phyloP scores from a whole-genome alignment of 2,888 invertebrate genomes.

The Junonia oenone region DNA sequence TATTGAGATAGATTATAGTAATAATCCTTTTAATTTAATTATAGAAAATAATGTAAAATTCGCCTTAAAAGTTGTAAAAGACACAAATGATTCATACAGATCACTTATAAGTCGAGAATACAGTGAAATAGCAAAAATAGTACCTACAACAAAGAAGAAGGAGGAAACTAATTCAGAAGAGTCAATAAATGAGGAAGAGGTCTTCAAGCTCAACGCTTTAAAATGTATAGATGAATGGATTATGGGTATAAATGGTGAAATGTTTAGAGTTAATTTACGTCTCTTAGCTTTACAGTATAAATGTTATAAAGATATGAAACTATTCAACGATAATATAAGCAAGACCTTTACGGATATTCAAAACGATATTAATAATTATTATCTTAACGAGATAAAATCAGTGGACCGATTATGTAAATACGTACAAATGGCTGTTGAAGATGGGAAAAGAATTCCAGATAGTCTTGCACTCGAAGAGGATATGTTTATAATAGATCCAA shows the following conservation, averaged over 20 bases:
- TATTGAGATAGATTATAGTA: slow-evolving; percentile 55
- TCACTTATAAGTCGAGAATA: slow-evolving; percentile 57
- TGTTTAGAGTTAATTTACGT: slow-evolving; percentile 66
- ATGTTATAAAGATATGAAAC: slow-evolving; percentile 60
- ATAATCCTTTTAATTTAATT: slow-evolving; percentile 64
- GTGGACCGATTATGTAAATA: slow-evolving; percentile 73
- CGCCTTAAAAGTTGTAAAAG: slow-evolving; percentile 56
- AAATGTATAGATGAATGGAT: slow-evolving; percentile 80
- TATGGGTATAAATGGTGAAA: slow-evolving; percentile 78
- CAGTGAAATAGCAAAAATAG: slow-evolving; percentile 53
- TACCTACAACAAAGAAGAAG: slow-evolving; percentile 51
- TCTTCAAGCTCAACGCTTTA: slow-evolving; percentile 57
- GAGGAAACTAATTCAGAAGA: slow-evolving; percentile 49
- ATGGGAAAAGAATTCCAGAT: slow-evolving; percentile 62
- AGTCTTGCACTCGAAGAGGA: slow-evolving; percentile 70
- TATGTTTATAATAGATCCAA: slow-evolving; percentile 68
- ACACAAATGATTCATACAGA: slow-evolving; percentile 52
- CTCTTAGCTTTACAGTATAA: slow-evolving; percentile 56
- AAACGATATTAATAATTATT: slow-evolving; percentile 62
- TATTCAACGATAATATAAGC: slow-evolving; percentile 60
- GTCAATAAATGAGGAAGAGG: slow-evolving; percentile 48
- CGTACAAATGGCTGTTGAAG: slow-evolving; percentile 74
- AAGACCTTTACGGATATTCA: slow-evolving; percentile 67
- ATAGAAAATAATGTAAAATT: slow-evolving; percentile 65
- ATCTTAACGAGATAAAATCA: slow-evolving; percentile 63